These are phyloP conservation scores for Terrapene triunguis DNA, from an alignment of 2,113 vertebrate genomes.

Conservation along the genomic window DNA sequence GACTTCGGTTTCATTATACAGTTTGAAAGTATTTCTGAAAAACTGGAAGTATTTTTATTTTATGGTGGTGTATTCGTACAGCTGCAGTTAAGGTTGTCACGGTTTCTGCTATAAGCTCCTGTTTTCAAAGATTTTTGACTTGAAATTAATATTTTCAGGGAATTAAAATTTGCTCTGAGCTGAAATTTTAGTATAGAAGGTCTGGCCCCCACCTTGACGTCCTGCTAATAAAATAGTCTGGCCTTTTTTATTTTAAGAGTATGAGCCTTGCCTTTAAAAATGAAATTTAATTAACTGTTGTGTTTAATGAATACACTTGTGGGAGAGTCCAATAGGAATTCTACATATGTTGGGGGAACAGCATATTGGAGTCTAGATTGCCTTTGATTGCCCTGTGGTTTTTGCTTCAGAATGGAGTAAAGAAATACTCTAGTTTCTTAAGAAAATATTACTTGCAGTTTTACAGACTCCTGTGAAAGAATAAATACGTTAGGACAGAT, in stretches of 20 bases:
- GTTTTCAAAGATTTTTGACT: constrained; percentile 45
- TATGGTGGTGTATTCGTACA: not conserved
- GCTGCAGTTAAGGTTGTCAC: not conserved
- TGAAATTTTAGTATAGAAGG: constrained; percentile 29
- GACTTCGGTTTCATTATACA: not conserved
- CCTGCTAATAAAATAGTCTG: not conserved
- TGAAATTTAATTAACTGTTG: not conserved
- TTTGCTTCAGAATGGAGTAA: not conserved
- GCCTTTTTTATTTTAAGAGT: not conserved
- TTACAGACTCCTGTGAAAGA: not conserved
- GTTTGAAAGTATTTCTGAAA: not conserved
- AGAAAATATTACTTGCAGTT: not conserved
- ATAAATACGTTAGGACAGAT: rapidly evolving
- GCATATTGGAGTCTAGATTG: not conserved
- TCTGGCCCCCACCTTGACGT: not conserved
- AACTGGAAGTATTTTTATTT: not conserved
- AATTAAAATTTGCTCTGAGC: constrained; percentile 54
- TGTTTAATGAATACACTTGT: not conserved
- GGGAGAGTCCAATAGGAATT: not conserved
- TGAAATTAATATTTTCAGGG: constrained; percentile 39
- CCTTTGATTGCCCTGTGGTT: not conserved
- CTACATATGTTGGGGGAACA: not conserved
- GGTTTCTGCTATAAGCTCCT: not conserved
- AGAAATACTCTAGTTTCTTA: not conserved
- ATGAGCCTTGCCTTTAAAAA: not conserved